Conservation (phyloP, 37 sponge, comb jelly and placozoan species). For the Petrosia ficiformis region DNA sequence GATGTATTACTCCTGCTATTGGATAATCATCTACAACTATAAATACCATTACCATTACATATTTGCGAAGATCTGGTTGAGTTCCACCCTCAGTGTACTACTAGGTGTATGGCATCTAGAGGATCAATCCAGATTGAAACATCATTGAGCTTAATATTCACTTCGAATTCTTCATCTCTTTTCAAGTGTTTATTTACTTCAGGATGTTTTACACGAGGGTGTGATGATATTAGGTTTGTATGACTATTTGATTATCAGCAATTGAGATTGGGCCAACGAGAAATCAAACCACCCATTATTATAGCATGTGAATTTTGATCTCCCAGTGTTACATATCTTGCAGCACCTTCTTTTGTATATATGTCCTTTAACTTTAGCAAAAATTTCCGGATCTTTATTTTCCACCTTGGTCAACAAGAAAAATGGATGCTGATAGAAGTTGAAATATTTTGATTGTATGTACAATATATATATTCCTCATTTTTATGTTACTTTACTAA, state of each 20-base stretch:
- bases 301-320: constrained; percentile 75
- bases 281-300: constrained; percentile 68
- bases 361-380: constrained; percentile 52
- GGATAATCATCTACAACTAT: constrained; percentile 85
- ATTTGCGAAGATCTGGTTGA: constrained; percentile 63
- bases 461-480: constrained; percentile 13
- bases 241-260: constrained; percentile 20
- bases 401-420: constrained; percentile 68
- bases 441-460: constrained; percentile 47
- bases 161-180: constrained; percentile 35
- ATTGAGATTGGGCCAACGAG: constrained; percentile 55
- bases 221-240: background rate
- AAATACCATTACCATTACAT: constrained; percentile 98
- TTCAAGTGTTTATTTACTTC: constrained; percentile 35
- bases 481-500: too few species aligned
- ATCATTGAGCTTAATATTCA: constrained; percentile 43
- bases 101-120: constrained; percentile 96
- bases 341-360: constrained; percentile 63
- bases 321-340: constrained; percentile 68
- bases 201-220: constrained; percentile 11
- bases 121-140: constrained; percentile 98
- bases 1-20: constrained; percentile 86
- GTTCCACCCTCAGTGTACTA: constrained; percentile 88
- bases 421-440: constrained; percentile 78
- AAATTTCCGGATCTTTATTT: constrained; percentile 23